A percentile compares a stretch with the other conserved stretches of the same genome.
Evolutionary conservation across 2,113 vertebrate species (phyloP).

Genomic region (Trematomus loennbergii): DNA sequence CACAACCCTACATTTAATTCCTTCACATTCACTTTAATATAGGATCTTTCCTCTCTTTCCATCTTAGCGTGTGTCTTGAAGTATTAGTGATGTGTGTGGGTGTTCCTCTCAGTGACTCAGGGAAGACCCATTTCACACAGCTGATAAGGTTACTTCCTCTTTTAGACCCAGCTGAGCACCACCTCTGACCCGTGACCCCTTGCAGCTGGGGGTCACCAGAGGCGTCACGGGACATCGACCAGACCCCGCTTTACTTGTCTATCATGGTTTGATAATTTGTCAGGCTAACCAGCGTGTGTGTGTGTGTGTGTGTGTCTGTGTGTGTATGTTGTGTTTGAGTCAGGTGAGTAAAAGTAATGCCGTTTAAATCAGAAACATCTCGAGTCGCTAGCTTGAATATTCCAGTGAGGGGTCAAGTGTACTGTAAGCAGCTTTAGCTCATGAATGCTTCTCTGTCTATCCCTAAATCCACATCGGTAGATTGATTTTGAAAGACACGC

Average conservation of each 20-base stretch:
- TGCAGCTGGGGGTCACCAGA: conserved; percentile 50
- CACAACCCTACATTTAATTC: conserved; percentile 1
- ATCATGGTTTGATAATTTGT: conserved; percentile 50
- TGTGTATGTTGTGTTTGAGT: conserved; percentile 1
- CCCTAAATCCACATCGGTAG: conserved; percentile 8
- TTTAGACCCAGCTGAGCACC: conserved; percentile 63
- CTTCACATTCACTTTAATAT: conserved; percentile 20
- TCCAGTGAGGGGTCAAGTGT: conserved; percentile 25
- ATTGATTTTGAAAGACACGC: conserved; percentile 31
- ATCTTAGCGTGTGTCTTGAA: background rate
- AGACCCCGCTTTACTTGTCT: conserved; percentile 55
- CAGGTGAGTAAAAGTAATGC: background rate
- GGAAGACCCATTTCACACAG: conserved; percentile 51
- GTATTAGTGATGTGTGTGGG: conserved; percentile 57
- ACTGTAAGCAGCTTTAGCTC: background rate
- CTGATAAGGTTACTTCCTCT: conserved; percentile 76
- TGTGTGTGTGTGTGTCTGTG: background rate
- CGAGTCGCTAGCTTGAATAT: conserved; percentile 1
- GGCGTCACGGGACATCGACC: conserved; percentile 57
- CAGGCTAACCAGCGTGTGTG: conserved; percentile 27
- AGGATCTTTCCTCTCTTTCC: conserved; percentile 10
- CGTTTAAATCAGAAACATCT: conserved; percentile 24
- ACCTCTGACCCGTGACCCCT: conserved; percentile 61
- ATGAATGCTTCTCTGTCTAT: conserved; percentile 67
- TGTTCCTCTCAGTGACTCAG: conserved; percentile 41